A percentile compares a stretch with the other conserved stretches of the same genome.
These are phyloP conservation scores for Caradrina kadenii DNA, from an alignment of 2,888 invertebrate species.

Conservation along the genomic window DNA sequence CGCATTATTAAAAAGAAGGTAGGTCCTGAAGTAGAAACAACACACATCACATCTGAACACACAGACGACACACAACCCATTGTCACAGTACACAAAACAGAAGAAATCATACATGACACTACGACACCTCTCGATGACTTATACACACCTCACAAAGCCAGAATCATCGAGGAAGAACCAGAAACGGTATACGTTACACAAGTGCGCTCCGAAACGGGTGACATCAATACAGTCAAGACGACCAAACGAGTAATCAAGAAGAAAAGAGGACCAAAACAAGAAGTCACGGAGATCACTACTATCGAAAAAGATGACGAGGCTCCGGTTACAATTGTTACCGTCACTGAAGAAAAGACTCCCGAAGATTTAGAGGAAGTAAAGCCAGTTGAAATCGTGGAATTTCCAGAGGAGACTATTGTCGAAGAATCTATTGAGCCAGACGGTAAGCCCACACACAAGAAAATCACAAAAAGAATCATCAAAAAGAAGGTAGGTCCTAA, in stretches of 20 bases:
- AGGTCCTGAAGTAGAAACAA: slow-evolving; percentile 58
- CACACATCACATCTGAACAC: slow-evolving; percentile 48
- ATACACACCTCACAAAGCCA: slow-evolving; percentile 5
- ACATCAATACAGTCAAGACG: slow-evolving; percentile 66
- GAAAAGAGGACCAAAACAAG: slow-evolving; percentile 81
- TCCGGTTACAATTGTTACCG: slow-evolving; percentile 73
- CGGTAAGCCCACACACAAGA: slow-evolving; percentile 37
- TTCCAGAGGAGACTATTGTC: slow-evolving; percentile 18
- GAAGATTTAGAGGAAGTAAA: background rate
- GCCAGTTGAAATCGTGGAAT: slow-evolving; percentile 6
- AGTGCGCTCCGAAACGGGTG: slow-evolving; percentile 71
- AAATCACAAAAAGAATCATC: slow-evolving; percentile 9
- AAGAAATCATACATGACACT: slow-evolving; percentile 32
- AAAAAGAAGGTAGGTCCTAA: slow-evolving; percentile 48
- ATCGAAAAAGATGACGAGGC: slow-evolving; percentile 79
- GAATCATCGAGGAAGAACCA: slow-evolving; percentile 16
- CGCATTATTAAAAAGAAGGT: slow-evolving; percentile 60
- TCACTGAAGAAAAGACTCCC: slow-evolving; percentile 74
- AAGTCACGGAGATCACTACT: slow-evolving; percentile 86
- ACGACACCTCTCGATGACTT: background rate
- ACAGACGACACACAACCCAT: slow-evolving; percentile 31
- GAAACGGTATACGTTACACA: slow-evolving; percentile 33
- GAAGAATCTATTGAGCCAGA: slow-evolving; percentile 17
- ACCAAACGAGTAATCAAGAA: slow-evolving; percentile 76
- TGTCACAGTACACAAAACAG: slow-evolving; percentile 36